A percentile compares a stretch with the other conserved stretches of the same genome.
phyloP scores from a whole-genome alignment of 2,888 invertebrate species.

The Ditula angustiorana region DNA sequence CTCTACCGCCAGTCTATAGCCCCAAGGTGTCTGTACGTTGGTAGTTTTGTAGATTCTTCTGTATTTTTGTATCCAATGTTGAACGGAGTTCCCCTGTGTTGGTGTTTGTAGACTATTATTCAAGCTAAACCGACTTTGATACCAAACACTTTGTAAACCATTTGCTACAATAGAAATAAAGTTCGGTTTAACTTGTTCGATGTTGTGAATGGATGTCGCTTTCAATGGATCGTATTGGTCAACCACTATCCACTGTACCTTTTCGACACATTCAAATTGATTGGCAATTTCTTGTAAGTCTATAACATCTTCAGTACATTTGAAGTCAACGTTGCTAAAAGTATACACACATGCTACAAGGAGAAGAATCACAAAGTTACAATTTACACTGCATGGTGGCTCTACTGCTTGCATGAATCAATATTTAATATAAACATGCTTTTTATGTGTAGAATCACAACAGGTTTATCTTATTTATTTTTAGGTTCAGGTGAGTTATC shows the following conservation, averaged over 20 bases:
- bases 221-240: constrained; percentile 82
- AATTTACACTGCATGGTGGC: constrained; percentile 78
- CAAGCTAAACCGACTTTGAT: constrained; percentile 64
- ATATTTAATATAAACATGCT: constrained; percentile 70
- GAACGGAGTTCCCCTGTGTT: constrained; percentile 80
- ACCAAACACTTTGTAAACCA: neutral
- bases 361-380: constrained; percentile 61
- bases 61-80: constrained; percentile 72
- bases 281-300: constrained; percentile 61
- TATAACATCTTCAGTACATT: constrained; percentile 64
- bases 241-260: constrained; percentile 74
- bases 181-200: constrained; percentile 76
- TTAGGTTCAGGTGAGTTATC: constrained; percentile 37
- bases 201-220: constrained; percentile 85
- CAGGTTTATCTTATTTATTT: constrained; percentile 38
- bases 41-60: constrained; percentile 83
- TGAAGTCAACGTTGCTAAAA: constrained; percentile 64
- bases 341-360: constrained; percentile 44
- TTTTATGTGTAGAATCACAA: constrained; percentile 79
- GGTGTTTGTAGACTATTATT: constrained; percentile 73
- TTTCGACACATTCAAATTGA: constrained; percentile 68
- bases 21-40: constrained; percentile 73
- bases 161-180: constrained; percentile 6
- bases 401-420: constrained; percentile 77
- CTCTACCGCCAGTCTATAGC: constrained; percentile 79